phyloP scores from a whole-genome alignment of 2,113 vertebrate genomes.

The Ictalurus furcatus region DNA sequence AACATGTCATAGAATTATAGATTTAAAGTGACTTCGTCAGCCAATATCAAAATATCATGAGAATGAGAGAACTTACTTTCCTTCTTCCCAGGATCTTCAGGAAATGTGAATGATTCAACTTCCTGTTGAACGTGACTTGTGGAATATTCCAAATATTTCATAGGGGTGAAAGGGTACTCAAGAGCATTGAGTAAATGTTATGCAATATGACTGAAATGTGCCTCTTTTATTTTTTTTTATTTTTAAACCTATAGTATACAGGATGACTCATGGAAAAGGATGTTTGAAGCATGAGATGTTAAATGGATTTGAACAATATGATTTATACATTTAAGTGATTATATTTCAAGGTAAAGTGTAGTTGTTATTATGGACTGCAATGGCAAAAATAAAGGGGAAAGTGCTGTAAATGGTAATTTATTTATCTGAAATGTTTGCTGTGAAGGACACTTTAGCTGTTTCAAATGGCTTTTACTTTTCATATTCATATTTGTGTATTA shows the following conservation, averaged over 20 bases:
- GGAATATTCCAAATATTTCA: background rate
- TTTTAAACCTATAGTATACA: background rate
- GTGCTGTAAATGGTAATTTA: background rate
- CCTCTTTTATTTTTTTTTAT: background rate
- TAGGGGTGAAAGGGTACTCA: background rate
- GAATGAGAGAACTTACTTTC: background rate
- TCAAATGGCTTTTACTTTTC: background rate
- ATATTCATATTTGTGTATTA: background rate
- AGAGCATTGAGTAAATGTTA: background rate
- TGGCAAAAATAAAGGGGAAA: background rate
- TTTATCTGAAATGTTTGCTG: background rate
- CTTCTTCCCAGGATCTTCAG: background rate
- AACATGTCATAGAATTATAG: too few relatives aligned
- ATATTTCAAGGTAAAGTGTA: background rate
- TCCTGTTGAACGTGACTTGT: background rate
- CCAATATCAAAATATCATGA: background rate
- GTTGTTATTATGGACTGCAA: too few relatives aligned
- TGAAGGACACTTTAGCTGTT: background rate
- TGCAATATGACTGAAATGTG: background rate
- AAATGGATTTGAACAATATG: background rate
- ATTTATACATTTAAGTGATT: background rate
- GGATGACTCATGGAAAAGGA: background rate
- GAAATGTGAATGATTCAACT: background rate
- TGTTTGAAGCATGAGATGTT: background rate
- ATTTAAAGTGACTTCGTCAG: background rate